Base-by-base conservation (phyloP, 2,113 vertebrate genomes). In the Ctenomys sociabilis region DNA sequence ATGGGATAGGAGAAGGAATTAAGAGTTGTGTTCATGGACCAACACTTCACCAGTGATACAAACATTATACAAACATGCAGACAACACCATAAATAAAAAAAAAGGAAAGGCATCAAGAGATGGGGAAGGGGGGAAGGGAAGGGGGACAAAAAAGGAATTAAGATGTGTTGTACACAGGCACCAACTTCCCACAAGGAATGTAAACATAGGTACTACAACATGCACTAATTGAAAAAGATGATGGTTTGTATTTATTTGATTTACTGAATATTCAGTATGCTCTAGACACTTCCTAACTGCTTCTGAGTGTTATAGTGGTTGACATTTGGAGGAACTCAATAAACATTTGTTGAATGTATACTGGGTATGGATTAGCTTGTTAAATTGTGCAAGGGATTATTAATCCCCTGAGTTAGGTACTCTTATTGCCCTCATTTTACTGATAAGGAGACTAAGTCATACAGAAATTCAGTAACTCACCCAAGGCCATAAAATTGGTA, bases 381-480 rank as follows among this genome's bases (percentile, higher is more conserved):
- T 90, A 68, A 75, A 72, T 90, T 52, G 75, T 87, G n/a, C 9
- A 49, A 6, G 49, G 49, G 49, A 49, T 49, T 40, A 91, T 64
- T 24, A 54, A 8, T 73, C 14, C 49, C 64, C 70, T 61, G n/a
- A 73, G 52, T 24, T 63, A 40, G 85, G 28, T 57, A 35, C 7
- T 61, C 9, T 70, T 66, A 30, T 61, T 63, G 84, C 49, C 66
- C 19, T 89, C 73, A 87, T 88, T 96, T 94, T 72, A 93, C 26
- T 90, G 91, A 91, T 87, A 40, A 96, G 52, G 17, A 90, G 61
- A 90, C 21, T 21, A 61, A 93, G 77, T 78, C 64, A 64, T 30
- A 83, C 89, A 95, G 49, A 95, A 84, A 95, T 73, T 52, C 59
- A 73, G n/a, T n/a, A 63, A 82, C 72, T 91, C 24, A 17, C 37